Evolutionary conservation across 2,797 vertebrate genomes (phyloP).

Genomic region (Thalassophryne amazonica): DNA sequence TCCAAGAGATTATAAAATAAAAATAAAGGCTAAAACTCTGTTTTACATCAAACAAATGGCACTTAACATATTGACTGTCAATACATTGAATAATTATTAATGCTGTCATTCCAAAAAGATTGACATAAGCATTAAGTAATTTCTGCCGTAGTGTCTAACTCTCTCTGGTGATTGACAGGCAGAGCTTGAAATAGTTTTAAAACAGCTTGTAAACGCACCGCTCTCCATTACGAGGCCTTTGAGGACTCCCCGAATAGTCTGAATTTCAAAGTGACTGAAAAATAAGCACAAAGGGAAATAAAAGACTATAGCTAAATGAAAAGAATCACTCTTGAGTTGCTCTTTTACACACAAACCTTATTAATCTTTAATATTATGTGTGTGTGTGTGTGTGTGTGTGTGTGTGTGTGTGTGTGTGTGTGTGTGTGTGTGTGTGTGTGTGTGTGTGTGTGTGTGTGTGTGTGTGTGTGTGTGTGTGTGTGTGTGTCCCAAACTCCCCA

Average conservation of each 20-base stretch:
- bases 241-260: constrained; percentile 45
- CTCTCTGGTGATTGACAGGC: constrained; percentile 17
- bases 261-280: constrained; percentile 52
- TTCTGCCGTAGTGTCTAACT: not conserved
- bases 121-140: not conserved
- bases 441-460: no score
- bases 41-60: not conserved
- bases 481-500: no score
- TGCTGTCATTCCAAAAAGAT: not conserved
- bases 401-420: no score
- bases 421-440: no score
- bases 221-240: constrained; percentile 30
- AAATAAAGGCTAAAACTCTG: not conserved
- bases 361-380: constrained; percentile 71
- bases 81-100: not conserved
- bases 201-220: constrained; percentile 9
- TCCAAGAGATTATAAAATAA: not conserved
- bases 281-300: constrained; percentile 57
- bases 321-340: constrained; percentile 59
- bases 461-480: no score
- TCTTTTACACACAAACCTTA: constrained; percentile 54
- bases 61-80: not conserved
- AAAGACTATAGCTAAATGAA: constrained; percentile 64
- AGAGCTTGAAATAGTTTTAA: not conserved
- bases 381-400: not conserved